phyloP scores from a whole-genome alignment of 2,113 vertebrate species.

The Psilopsiagon aymara region DNA sequence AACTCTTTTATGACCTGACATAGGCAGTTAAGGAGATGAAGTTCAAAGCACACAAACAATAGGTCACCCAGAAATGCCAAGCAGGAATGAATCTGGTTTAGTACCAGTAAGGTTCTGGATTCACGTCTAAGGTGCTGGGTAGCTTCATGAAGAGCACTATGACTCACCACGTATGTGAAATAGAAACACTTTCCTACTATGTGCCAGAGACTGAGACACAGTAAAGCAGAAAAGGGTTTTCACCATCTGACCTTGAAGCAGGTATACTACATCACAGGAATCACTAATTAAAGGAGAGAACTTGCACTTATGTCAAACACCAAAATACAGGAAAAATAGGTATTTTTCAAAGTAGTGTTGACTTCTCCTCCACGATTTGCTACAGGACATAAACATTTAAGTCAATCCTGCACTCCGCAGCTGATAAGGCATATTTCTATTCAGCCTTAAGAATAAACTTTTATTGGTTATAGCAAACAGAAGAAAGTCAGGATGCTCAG shows the following conservation, averaged over 20 bases:
- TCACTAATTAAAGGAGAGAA: not conserved
- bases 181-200: not conserved
- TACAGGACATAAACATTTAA: not conserved
- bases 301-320: not conserved
- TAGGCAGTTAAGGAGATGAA: not conserved
- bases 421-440: not conserved
- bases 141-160: not conserved
- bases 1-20: not conserved
- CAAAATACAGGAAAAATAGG: not conserved
- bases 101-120: not conserved
- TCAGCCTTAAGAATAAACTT: not conserved
- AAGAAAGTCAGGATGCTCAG: not conserved
- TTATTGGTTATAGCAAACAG: not conserved
- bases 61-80: not conserved
- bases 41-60: not conserved
- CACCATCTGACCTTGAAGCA: not conserved
- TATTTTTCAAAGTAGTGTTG: not conserved
- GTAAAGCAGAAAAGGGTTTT: not conserved
- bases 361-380: not conserved
- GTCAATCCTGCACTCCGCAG: not conserved
- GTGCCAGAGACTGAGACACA: too few species aligned
- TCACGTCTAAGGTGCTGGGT: not conserved
- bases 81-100: not conserved
- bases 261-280: not conserved
- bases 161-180: fast-evolving